Evolutionary conservation across 2,797 vertebrate genomes (phyloP), one percentile per base, ranked within the genome.

Genomic region (Gymnoscopelus braueri): DNA sequence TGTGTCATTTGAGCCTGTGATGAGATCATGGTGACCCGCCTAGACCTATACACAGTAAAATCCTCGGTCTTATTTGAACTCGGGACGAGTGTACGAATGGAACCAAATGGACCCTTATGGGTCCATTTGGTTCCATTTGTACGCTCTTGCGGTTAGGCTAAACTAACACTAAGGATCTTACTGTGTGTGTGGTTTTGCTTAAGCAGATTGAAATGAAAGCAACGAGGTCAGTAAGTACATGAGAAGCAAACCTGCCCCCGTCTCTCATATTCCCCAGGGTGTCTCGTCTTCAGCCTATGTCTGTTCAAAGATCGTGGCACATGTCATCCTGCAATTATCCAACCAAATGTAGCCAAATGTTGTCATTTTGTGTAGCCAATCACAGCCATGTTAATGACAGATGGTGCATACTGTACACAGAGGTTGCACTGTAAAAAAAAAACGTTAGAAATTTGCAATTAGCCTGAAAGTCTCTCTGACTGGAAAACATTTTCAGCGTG

Each of bases 161-260:
- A 44, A 44, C 39, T 44, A 44, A 44, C 39, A 10, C 39, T 44
- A 44, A 44, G 7, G 39, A 44, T 44, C 39, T 44, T 44, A 44
- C 39, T 44, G 39, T 55, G 56, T 55, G 56, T 74, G 55, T 5
- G 51, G 64, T 10, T 7, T 67, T 61, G 24, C 65, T 80, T 84
- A 76, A 82, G 48, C 26, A 66, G 76, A 75, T 70, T 72, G 66
- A 68, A 67, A 71, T 69, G 75, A 61, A 70, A 73, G 11, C 53
- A 47, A 64, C 72, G 69, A 73, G 81, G 74, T 82, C 69, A 71
- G 53, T 47, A 69, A 52, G 56, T 49, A 15, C 24, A 57, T 53
- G 13, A 69, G 44, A 57, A 51, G 53, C 60, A 57, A 64, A 67
- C 71, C 65, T 1, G 61, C 26, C 15, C 9, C 29, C 49, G 54